Base-by-base conservation (phyloP, 2,888 invertebrate genomes). In the Tricholauxania praeusta region DNA sequence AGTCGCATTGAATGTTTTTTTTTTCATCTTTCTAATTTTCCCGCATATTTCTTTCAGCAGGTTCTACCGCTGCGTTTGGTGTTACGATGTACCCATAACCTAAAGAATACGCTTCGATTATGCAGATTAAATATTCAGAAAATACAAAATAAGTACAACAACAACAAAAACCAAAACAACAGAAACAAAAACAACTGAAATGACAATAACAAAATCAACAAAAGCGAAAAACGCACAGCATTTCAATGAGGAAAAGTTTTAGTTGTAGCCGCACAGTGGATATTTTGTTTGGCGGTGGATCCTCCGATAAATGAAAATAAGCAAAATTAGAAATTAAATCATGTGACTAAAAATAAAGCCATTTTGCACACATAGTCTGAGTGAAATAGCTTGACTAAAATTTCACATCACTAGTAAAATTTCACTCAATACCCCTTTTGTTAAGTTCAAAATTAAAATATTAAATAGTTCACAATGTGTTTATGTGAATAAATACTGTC, bases 61-160 rank as follows among this genome's bases (percentile, higher is more conserved):
- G 32, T 62, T 39, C 17, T 47, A 57, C 28, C 28, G 28, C 28
- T 28, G 4, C 28, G 28, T 28, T 55, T 15, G 19, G 57, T 19
- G 12, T 32, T 17, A 52, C 51, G 48, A 48, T 49, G 69, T 19
- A 39, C 47, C 2, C 48, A 48, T 48, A 8, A 62, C 39, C 32
- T 48, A 19, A 6, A 72, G 72, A 73, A 72, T 68, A 69, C 74
- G 77, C 77, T 76, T 77, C 78, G 79, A 80, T 79, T 79, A 78
- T 78, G 78, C 78, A 79, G 79, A 79, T 79, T 80, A 73, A 74
- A 73, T 74, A 79, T 80, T 76, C 76, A 75, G 75, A 79, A 80
- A 80, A 78, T 78, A 76, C 75, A 78, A 74, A 79, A 76, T 71
- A 75, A 71, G 71, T 71, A 39, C 65, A 62, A 51, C 62, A 72